Conservation (phyloP, 92 coral and sea anemone genomes). For the Blastomussa wellsi region DNA sequence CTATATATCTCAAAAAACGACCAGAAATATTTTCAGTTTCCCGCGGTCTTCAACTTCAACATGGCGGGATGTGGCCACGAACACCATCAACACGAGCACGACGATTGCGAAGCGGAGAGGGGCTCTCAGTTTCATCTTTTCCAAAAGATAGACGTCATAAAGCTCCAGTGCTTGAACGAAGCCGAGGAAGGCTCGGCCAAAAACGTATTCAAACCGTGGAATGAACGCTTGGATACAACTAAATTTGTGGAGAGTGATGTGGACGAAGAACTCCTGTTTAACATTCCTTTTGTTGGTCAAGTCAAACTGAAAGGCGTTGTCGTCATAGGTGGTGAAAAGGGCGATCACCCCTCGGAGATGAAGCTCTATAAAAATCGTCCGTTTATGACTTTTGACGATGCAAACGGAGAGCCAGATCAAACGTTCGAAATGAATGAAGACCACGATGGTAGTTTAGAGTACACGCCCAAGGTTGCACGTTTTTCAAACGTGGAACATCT, state of each 20-base stretch:
- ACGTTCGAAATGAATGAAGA: slow-evolving; percentile 87
- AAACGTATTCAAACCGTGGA: slow-evolving; percentile 94
- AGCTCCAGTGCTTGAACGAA: slow-evolving; percentile 92
- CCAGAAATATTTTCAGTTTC: neutral
- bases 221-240: slow-evolving; percentile 75
- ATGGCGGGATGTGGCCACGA: slow-evolving; percentile 99
- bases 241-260: slow-evolving; percentile 96
- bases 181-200: slow-evolving; percentile 93
- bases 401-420: slow-evolving; percentile 85
- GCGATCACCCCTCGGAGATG: slow-evolving; percentile 89
- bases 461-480: slow-evolving; percentile 89
- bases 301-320: slow-evolving; percentile 90
- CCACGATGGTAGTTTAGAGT: slow-evolving; percentile 87
- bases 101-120: slow-evolving; percentile 76
- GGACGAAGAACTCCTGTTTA: slow-evolving; percentile 90
- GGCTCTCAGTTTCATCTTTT: slow-evolving; percentile 87
- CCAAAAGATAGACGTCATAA: slow-evolving; percentile 79
- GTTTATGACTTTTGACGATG: slow-evolving; percentile 95
- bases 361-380: slow-evolving; percentile 93
- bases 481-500: slow-evolving; percentile 91
- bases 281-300: slow-evolving; percentile 92
- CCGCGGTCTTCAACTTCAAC: slow-evolving; percentile 69
- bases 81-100: slow-evolving; percentile 76
- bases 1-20: neutral
- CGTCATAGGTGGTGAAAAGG: slow-evolving; percentile 91